Conservation (phyloP, 2,888 invertebrate genomes). For the Pelosia muscerda region DNA sequence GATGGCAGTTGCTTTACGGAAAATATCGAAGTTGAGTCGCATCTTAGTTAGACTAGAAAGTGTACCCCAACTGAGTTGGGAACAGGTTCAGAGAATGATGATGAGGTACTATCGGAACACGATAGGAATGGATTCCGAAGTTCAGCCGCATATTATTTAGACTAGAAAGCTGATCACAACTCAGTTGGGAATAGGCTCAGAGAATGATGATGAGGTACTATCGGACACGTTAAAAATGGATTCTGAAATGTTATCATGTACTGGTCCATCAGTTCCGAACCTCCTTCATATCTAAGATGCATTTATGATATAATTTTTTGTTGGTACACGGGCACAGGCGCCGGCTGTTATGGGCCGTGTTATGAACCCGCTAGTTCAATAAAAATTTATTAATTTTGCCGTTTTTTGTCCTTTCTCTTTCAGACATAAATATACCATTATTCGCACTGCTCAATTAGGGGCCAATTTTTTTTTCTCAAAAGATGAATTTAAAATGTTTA, state of each 20-base stretch:
- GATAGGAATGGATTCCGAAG: no score
- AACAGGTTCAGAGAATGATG: no score
- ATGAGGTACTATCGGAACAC: no score
- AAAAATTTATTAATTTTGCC: constrained; percentile 77
- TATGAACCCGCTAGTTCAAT: constrained; percentile 67
- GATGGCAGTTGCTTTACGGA: no score
- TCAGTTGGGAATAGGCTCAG: no score
- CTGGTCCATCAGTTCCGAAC: constrained; percentile 61
- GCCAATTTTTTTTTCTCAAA: constrained; percentile 42
- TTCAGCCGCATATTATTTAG: no score
- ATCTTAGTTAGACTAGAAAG: no score
- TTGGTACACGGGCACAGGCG: constrained; percentile 76
- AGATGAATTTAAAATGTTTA: constrained; percentile 50
- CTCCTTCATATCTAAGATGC: constrained; percentile 63
- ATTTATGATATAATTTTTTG: constrained; percentile 75
- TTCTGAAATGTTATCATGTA: constrained; percentile 52
- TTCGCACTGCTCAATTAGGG: constrained; percentile 80
- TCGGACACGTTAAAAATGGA: no score
- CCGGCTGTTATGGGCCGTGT: constrained; percentile 72
- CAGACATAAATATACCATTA: constrained; percentile 81
- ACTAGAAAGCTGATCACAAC: no score
- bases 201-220: no score
- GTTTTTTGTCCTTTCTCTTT: constrained; percentile 55
- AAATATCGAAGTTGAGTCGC: no score
- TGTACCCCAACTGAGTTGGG: no score